Conservation (phyloP, 2,888 invertebrate species). For the Erpobdella octoculata region DNA sequence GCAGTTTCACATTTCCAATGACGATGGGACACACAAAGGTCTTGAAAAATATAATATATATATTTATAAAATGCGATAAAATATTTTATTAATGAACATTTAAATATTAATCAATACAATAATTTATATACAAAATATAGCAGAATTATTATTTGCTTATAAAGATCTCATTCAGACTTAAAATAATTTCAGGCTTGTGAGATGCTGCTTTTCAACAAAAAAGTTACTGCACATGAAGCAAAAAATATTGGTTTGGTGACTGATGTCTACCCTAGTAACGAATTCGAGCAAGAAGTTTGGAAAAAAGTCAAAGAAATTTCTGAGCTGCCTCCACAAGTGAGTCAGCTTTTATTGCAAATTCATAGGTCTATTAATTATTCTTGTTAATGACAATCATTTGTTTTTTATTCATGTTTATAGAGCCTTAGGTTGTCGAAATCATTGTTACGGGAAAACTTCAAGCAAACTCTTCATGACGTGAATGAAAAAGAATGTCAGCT, state of each 20-base stretch:
- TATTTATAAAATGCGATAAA: too few species aligned
- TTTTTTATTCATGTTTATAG: constrained; percentile 42
- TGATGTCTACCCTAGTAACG: constrained; percentile 64
- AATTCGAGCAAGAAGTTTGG: constrained; percentile 60
- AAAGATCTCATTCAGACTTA: too few species aligned
- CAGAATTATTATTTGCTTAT: too few species aligned
- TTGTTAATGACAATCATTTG: neutral
- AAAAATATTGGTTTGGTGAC: constrained; percentile 69
- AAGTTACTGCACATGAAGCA: constrained; percentile 55
- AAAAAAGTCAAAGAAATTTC: constrained; percentile 53
- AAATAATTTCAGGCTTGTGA: constrained; percentile 50
- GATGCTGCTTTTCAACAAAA: constrained; percentile 20
- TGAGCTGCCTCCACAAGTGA: constrained; percentile 52
- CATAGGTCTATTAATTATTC: neutral
- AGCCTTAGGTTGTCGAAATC: constrained; percentile 66
- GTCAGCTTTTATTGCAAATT: constrained; percentile 14
- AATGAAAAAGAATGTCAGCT: constrained; percentile 65
- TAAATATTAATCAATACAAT: too few species aligned
- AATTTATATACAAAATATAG: too few species aligned
- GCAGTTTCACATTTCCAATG: constrained; percentile 73
- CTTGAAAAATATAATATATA: too few species aligned
- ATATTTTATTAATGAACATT: too few species aligned
- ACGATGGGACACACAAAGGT: constrained; percentile 74
- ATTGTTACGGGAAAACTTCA: constrained; percentile 60
- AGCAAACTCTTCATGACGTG: constrained; percentile 60